A percentile compares a stretch with the other conserved stretches of the same genome.
These are phyloP conservation scores for Hyaena hyaena DNA, from an alignment of 2,113 vertebrate species.

Conservation along the genomic window DNA sequence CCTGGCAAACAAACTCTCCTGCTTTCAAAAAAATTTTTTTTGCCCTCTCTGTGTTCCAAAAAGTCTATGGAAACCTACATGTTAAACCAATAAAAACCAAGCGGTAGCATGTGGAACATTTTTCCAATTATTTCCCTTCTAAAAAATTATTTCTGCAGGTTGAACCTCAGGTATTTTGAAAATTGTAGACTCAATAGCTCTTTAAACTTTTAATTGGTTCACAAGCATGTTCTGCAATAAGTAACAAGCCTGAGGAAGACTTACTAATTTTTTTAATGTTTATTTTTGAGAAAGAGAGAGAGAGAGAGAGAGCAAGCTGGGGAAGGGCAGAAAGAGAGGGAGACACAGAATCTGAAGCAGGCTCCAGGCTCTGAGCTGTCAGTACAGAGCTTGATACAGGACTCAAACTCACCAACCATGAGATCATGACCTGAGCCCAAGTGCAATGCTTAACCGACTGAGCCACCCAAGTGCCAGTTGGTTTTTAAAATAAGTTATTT, in stretches of 20 bases:
- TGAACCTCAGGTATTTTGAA: neutral
- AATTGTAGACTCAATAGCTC: neutral
- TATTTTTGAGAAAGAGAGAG: no score
- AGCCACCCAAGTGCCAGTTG: no score
- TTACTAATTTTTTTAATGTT: neutral
- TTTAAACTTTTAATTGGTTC: constrained; percentile 29
- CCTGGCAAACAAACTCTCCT: constrained; percentile 27
- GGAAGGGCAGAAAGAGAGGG: no score
- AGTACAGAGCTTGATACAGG: no score
- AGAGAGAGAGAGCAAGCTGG: no score
- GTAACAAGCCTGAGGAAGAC: neutral
- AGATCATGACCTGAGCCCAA: no score
- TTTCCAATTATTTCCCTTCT: constrained; percentile 1
- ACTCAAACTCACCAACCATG: no score
- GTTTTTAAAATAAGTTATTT: constrained; percentile 17
- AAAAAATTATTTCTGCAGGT: neutral
- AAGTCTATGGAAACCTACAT: constrained; percentile 19
- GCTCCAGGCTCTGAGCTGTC: no score
- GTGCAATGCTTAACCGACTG: no score
- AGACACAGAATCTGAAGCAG: no score
- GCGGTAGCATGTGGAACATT: neutral
- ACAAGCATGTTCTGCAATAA: neutral
- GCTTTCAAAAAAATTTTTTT: neutral
- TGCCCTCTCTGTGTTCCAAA: neutral
- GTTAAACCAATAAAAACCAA: constrained; percentile 15